Base-by-base conservation (phyloP, 2,888 invertebrate species). In the Platycnemis pennipes region DNA sequence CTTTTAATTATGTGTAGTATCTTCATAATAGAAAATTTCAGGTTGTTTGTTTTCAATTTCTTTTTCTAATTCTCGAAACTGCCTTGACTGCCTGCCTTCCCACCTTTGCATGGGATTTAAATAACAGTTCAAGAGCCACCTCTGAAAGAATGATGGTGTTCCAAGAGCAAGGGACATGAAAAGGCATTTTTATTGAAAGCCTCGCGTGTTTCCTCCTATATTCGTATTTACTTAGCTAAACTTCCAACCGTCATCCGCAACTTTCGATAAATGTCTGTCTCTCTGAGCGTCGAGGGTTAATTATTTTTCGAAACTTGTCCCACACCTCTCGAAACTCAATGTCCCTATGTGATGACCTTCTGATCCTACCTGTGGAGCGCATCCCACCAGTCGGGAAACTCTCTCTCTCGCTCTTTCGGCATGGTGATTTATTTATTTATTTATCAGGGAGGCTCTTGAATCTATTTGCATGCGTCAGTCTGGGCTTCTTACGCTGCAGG, bases 371-470 rank as follows among this genome's bases (percentile, higher is more conserved):
- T n/a, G 63, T 63, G n/a, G 77, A 77, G 26, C 37, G 31, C 13
- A 13, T 77, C 77, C 31, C 37, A 37, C 11, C 26, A 16, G 26
- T 77, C 26, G 37, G 11, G 4, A n/a, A n/a, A n/a, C 8, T 5
- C 77, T 37, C 77, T 77, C 77, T 77, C 69, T 37, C 37, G 31
- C 37, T 77, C 77, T 26, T 22, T 77, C 11, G 77, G 26, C 26
- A 26, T 37, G 31, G 77, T 77, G 77, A 77, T 77, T 77, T 77
- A 77, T 77, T 77, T 77, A 77, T 77, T 77, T 77, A 77, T 77
- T 77, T 77, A 77, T 37, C 77, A 37, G 11, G 77, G 8, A 13
- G 11, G 31, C 37, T 77, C 77, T 37, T 77, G 77, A 37, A 77
- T 77, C 31, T 77, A 77, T 77, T 77, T 77, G 37, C 77, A 77